These are phyloP conservation scores for Vulpes lagopus DNA, from an alignment of 2,113 vertebrate genomes.

Conservation along the genomic window DNA sequence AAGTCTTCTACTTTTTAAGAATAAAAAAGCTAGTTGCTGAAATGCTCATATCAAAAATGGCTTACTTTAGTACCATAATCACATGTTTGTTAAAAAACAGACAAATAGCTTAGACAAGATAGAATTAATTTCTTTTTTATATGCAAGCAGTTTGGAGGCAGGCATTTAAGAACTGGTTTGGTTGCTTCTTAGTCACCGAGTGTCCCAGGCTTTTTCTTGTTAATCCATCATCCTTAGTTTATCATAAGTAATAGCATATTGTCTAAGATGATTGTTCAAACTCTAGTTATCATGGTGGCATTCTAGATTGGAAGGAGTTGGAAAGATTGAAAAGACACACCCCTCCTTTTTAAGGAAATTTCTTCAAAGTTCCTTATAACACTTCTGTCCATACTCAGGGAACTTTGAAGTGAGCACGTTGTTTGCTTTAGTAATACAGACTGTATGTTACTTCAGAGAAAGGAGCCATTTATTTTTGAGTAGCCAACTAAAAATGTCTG, in stretches of 20 bases:
- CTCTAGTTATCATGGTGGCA: neutral
- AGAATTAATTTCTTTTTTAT: conserved; percentile 3
- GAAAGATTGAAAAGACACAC: neutral
- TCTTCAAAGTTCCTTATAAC: neutral
- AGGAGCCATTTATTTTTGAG: neutral
- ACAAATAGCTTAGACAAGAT: neutral
- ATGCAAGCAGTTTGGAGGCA: neutral
- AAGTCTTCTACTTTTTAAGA: conserved; percentile 23
- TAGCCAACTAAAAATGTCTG: neutral
- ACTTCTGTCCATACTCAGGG: neutral
- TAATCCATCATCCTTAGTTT: neutral
- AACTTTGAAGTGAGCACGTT: neutral
- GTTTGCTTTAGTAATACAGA: neutral
- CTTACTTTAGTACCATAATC: neutral
- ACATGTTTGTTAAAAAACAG: conserved; percentile 26
- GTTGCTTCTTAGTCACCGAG: neutral
- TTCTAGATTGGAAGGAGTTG: neutral
- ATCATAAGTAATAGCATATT: neutral
- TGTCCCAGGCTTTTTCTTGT: neutral
- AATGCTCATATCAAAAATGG: neutral
- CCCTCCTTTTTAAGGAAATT: conserved; percentile 56
- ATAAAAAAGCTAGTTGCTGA: conserved; percentile 42
- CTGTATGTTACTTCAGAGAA: neutral
- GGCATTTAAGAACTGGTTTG: conserved; percentile 32
- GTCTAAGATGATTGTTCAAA: conserved; percentile 34